These are phyloP conservation scores for Plebejus argus DNA, from an alignment of 2,888 invertebrate genomes.

Conservation along the genomic window DNA sequence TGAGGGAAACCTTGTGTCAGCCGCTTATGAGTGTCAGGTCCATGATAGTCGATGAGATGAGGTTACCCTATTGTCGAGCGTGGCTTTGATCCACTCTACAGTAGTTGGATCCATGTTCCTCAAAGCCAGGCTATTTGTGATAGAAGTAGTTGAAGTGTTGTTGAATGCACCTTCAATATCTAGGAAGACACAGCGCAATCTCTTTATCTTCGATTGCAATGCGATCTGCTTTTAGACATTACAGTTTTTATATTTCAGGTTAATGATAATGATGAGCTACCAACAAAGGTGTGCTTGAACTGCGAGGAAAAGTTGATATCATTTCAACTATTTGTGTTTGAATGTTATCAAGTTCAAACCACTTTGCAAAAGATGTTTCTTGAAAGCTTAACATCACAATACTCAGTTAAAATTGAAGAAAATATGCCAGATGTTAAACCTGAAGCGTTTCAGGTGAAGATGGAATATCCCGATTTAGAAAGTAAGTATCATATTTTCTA, in stretches of 20 bases:
- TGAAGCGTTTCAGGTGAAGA: slow-evolving; percentile 69
- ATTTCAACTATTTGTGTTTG: slow-evolving; percentile 68
- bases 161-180: no score
- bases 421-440: slow-evolving; percentile 55
- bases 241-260: slow-evolving; percentile 53
- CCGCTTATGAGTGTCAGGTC: background rate
- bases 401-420: slow-evolving; percentile 53
- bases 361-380: slow-evolving; percentile 55
- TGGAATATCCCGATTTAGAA: slow-evolving; percentile 64
- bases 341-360: slow-evolving; percentile 70
- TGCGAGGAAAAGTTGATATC: slow-evolving; percentile 75
- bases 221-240: background rate
- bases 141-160: no score
- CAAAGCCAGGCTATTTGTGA: no score
- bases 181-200: background rate
- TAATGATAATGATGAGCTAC: slow-evolving; percentile 62
- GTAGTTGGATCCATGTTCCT: no score
- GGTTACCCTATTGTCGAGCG: no score
- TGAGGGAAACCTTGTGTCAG: background rate
- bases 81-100: no score
- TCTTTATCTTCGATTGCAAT: background rate
- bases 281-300: slow-evolving; percentile 67
- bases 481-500: slow-evolving; percentile 54
- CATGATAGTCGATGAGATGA: no score
- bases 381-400: slow-evolving; percentile 46